phyloP scores from a whole-genome alignment of 2,888 invertebrate genomes.

The Brachylomia viminalis region DNA sequence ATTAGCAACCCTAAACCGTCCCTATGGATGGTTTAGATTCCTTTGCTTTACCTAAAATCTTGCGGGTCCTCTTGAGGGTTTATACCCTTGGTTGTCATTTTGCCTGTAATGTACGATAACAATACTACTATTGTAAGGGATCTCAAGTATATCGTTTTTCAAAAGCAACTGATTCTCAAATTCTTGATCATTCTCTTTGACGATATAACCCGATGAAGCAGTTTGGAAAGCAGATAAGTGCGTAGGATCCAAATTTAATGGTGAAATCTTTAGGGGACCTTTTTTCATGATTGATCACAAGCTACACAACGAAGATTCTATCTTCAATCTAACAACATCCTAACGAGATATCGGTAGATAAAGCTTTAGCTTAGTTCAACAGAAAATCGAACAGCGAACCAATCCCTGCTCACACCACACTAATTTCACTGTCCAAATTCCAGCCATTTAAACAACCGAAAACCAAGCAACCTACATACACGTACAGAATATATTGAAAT shows the following conservation, averaged over 20 bases:
- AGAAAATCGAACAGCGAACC: constrained; percentile 1
- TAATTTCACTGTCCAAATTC: constrained; percentile 4
- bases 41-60: too few species aligned
- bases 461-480: constrained; percentile 28
- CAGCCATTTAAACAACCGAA: constrained; percentile 39
- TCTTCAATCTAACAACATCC: not conserved
- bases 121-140: not conserved
- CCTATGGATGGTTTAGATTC: too few species aligned
- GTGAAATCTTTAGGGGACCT: too few species aligned
- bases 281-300: not conserved
- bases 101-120: not conserved
- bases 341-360: not conserved
- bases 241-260: not conserved
- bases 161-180: not conserved
- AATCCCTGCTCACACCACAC: constrained; percentile 15
- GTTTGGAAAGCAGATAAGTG: too few species aligned
- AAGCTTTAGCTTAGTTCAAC: not conserved
- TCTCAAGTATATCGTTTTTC: not conserved
- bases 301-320: not conserved
- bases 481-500: constrained; percentile 61
- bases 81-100: not conserved
- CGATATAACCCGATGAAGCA: not conserved
- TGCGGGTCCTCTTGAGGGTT: too few species aligned
- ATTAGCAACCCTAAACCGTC: not conserved
- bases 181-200: not conserved